Conservation (phyloP, 2,888 invertebrate genomes). For the Ormia ochracea region DNA sequence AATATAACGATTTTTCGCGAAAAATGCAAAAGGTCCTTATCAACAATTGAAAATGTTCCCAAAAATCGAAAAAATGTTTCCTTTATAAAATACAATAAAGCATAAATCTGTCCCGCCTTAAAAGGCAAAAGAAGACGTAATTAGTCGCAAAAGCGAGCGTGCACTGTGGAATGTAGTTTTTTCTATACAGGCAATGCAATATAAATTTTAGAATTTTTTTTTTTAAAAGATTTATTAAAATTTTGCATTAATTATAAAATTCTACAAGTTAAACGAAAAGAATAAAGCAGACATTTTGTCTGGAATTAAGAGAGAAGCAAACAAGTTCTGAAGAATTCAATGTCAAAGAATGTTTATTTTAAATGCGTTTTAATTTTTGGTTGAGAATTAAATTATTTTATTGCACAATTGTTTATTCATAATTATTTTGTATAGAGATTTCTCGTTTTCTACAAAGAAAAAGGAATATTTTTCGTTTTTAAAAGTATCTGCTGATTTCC, state of each 20-base stretch:
- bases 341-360: conserved; percentile 18
- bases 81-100: no score
- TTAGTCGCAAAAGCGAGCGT: no score
- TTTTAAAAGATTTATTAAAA: neutral
- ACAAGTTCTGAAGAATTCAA: neutral
- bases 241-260: conserved; percentile 21
- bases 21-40: no score
- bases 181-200: no score
- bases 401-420: conserved; percentile 29
- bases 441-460: neutral
- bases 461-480: neutral
- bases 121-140: no score
- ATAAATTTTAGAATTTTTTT: no score
- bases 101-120: no score
- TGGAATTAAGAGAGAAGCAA: neutral
- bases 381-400: conserved; percentile 27
- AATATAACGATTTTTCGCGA: no score
- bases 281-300: conserved; percentile 57
- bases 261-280: conserved; percentile 42
- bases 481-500: neutral
- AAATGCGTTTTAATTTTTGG: neutral
- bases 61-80: no score
- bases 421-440: conserved; percentile 1
- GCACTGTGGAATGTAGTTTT: no score
- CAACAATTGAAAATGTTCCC: no score